Base-by-base conservation (phyloP, 2,888 invertebrate genomes). In the Mactromeris polynyma region DNA sequence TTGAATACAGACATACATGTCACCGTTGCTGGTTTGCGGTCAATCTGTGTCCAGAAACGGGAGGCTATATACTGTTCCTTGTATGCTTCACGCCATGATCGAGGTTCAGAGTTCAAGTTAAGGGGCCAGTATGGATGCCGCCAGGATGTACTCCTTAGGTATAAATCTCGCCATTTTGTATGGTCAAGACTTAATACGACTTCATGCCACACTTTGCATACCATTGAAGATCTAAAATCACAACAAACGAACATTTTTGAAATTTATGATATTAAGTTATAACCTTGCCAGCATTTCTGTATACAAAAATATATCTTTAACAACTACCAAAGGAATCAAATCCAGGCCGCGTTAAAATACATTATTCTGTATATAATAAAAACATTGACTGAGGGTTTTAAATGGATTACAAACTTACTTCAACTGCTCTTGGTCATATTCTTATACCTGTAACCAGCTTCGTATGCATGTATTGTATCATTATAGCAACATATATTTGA, bases 91-190 rank as follows among this genome's bases (percentile, higher is more conserved):
- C 94, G 91, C 96, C 96, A 96, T n/a, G 95, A 94, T 6, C 89
- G 79, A 36, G 95, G 95, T 54, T 95, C 94, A 2, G 91, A 92
- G 38, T 94, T 92, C 9, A 93, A 90, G 83, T 94, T 94, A 2
- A 95, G 90, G 2, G 96, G 96, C 96, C 96, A 96, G 86, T 91
- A 93, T 1, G 96, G 96, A 85, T 95, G 95, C 36, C 93, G 93
- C 96, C 96, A 96, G 40, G 94, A 94, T 17, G 90, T 93, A 81
- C 95, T 94, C 31, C 89, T 82, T 54, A 95, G 83, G 87, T 95
- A 96, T 64, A 95, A 90, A 38, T 95, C 94, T 33, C 92, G 90
- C 96, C 96, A 96, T 40, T 94, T 91, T 31, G 95, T 95, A 51
- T 89, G 89, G 79, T 96, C 96, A 2, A 96, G 85, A 85, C 95